Conservation (phyloP, 2,797 vertebrate species). For the Melanogrammus aeglefinus region DNA sequence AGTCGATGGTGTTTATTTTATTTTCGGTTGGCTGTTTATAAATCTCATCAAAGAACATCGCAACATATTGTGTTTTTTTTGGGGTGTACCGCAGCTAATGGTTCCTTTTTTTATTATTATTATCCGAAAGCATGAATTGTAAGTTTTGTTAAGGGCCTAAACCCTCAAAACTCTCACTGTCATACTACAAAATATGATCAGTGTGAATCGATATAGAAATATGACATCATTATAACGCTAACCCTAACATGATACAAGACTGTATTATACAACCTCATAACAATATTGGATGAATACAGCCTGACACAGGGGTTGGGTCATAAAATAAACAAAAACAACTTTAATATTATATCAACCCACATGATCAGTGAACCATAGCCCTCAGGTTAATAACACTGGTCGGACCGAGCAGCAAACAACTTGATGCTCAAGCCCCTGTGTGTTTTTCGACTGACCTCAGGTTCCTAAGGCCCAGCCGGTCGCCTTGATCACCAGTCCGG, state of each 20-base stretch:
- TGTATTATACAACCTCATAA: neutral
- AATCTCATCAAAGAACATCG: neutral
- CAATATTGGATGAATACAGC: neutral
- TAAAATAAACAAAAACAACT: neutral
- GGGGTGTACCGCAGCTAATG: neutral
- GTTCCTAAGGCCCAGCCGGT: slow-evolving; percentile 93
- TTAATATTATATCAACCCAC: neutral
- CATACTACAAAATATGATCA: neutral
- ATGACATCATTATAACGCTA: neutral
- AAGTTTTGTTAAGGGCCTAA: neutral
- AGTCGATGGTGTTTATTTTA: neutral
- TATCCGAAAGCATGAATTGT: neutral
- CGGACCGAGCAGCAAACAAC: neutral
- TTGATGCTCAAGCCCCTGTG: neutral
- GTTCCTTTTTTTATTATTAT: neutral
- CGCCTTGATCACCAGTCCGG: slow-evolving; percentile 89
- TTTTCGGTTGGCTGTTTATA: neutral
- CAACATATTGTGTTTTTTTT: neutral
- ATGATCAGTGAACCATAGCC: neutral
- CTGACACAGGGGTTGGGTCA: neutral
- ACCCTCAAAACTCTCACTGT: neutral
- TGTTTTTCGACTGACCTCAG: slow-evolving; percentile 60
- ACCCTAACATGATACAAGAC: neutral
- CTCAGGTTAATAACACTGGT: neutral
- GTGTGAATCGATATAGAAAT: neutral